Conservation (phyloP, 2,888 invertebrate species). For the Dolichomitus sp. region DNA sequence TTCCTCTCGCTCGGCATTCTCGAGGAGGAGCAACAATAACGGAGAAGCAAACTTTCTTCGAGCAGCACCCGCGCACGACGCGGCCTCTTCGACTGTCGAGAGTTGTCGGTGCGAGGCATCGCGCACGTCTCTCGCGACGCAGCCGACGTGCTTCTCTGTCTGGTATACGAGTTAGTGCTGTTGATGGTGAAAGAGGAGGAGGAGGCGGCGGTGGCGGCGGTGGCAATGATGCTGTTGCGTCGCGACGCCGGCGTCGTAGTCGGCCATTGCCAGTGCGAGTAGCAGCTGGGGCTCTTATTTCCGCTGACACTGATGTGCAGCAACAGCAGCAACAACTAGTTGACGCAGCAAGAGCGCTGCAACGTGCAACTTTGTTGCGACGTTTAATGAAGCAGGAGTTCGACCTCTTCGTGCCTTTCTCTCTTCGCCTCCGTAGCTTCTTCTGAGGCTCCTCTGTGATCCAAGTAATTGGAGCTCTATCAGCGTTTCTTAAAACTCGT, state of each 20-base stretch:
- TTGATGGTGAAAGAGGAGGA: neutral
- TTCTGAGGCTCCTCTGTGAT: neutral
- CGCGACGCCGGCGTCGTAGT: slow-evolving; percentile 51
- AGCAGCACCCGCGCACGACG: slow-evolving; percentile 62
- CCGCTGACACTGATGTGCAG: neutral
- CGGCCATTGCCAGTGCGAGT: slow-evolving; percentile 52
- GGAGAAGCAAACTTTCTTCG: slow-evolving; percentile 41
- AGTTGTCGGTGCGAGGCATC: slow-evolving; percentile 53
- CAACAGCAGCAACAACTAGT: neutral
- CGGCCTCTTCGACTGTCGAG: slow-evolving; percentile 61
- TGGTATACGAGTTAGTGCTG: slow-evolving; percentile 1
- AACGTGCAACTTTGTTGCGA: slow-evolving; percentile 2
- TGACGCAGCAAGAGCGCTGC: neutral
- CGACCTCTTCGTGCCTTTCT: slow-evolving; percentile 1
- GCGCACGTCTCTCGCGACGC: slow-evolving; percentile 53
- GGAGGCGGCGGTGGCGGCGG: neutral
- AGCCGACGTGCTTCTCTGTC: slow-evolving; percentile 30
- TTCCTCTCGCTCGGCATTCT: slow-evolving; percentile 34
- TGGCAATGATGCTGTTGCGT: slow-evolving; percentile 11
- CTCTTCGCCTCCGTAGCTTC: neutral
- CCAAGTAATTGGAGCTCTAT: neutral
- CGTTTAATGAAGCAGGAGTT: neutral
- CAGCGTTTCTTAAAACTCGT: neutral
- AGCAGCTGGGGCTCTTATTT: slow-evolving; percentile 5
- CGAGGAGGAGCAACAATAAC: slow-evolving; percentile 24